These are phyloP conservation scores for Phalacrocorax brasilianus DNA, from an alignment of 2,113 vertebrate species.

Conservation along the genomic window DNA sequence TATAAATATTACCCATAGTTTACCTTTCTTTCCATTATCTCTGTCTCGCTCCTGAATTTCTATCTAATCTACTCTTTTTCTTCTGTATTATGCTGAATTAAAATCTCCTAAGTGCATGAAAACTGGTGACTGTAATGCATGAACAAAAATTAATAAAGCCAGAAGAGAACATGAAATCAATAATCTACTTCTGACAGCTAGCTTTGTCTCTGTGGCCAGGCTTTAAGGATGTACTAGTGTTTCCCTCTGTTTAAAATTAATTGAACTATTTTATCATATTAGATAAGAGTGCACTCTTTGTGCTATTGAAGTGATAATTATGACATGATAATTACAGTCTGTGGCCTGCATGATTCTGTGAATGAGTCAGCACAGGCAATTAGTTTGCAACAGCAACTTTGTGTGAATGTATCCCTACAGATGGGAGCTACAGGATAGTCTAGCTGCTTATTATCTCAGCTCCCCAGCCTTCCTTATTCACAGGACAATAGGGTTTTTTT, in stretches of 20 bases:
- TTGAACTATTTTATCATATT: conserved; percentile 69
- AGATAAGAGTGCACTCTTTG: conserved; percentile 54
- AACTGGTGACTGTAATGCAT: conserved; percentile 38
- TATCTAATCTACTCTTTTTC: background rate
- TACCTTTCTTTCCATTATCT: background rate
- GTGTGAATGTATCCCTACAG: conserved; percentile 8
- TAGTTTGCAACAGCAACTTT: conserved; percentile 38
- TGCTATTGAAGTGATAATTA: conserved; percentile 66
- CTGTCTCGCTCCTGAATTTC: background rate
- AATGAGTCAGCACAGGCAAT: conserved; percentile 59
- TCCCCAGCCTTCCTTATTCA: background rate
- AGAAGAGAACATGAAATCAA: conserved; percentile 56
- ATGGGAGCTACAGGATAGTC: background rate
- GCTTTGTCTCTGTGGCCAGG: conserved; percentile 54
- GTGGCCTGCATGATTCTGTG: conserved; percentile 32
- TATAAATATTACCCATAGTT: background rate
- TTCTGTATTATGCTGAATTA: background rate
- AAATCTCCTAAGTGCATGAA: conserved; percentile 24
- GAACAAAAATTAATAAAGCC: conserved; percentile 57
- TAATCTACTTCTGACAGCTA: conserved; percentile 55
- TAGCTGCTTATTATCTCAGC: background rate
- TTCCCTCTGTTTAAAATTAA: conserved; percentile 68
- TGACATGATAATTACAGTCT: conserved; percentile 65
- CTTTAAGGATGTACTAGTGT: conserved; percentile 43
- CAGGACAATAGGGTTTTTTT: background rate